Evolutionary conservation across 1,140 invertebrate genomes (phyloP), one percentile per base, ranked within the genome.

Genomic region (Liolophura sinensis): DNA sequence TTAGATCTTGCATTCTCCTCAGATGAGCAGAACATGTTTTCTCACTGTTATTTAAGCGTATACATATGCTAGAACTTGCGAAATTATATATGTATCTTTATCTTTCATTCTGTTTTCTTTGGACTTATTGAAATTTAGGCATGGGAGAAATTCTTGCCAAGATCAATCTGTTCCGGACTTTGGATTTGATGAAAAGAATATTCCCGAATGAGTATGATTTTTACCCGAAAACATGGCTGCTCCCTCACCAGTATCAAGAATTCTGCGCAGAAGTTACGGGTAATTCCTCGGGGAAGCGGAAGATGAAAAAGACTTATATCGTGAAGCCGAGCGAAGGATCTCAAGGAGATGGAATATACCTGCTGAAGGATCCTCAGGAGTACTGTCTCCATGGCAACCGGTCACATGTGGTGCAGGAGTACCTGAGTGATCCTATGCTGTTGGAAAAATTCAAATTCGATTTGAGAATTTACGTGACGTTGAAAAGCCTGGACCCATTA

Each of bases 371-470:
- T 24, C 78, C 84, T 5, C 65, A 71, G 15, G 76, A 85, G 24
- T 84, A 86, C 60, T 70, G 61, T 31, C 58, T 60, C 11, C 73
- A 78, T 60, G 69, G 61, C 31, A 69, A 72, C 20, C 47, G 67
- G 14, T 65, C 67, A 11, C 81, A 85, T 64, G 77, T 87, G 20
- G 77, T 85, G 31, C 85, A 87, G 73, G 86, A 87, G 70, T 87
- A 87, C 70, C 65, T 87, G 5, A 70, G 69, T 25, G 80, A 84
- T 69, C 86, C 87, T 18, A 80, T 85, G 66, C 65, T 87, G 27
- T 74, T 87, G 31, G 86, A 88, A 59, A 77, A 77, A 46, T 78
- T 83, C 27, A 87, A 87, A 73, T 87, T 88, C 72, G 86, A 87
- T 71, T 81, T 87, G 7, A 73, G 86, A 6, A 78, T 87, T 9